Base-by-base conservation (phyloP, 2,888 invertebrate genomes). In the Cephus rjabovi region DNA sequence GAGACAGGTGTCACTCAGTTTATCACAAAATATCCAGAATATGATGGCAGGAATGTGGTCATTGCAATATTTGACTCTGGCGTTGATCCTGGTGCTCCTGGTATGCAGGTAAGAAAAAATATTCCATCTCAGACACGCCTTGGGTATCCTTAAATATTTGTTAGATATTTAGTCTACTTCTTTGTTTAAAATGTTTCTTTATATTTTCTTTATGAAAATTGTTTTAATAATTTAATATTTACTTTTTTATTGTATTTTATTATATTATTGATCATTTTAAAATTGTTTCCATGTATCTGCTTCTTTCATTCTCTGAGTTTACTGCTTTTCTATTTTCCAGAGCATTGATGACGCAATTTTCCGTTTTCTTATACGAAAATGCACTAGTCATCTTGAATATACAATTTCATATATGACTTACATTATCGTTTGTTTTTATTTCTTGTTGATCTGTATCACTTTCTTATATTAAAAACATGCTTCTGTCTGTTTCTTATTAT, bases 61-160 rank as follows among this genome's bases (percentile, higher is more conserved):
- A 98, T 99, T 90, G 99, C 98, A 73, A 97, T 99, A 91, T 96
- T 99, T 86, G 99, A 99, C 93, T 98, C 99, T 4, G 99, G 99
- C 12, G 97, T 99, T 77, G 99, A 99, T 93, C 99, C 99, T 34
- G 97, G 97, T 74, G 98, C 98, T 12, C 95, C 96, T 82, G 99
- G 99, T 81, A 94, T 99, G 86, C 95, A 97, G 95, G 99, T 97
- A 93, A 90, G 89, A 80, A 80, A 68, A 68, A 75, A 40, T 56
- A 56, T 56, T 15, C 23, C 23, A 56, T 23, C 56, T 56, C 56
- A 56, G 56, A 56, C 56, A 56, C 56, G 56, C 56, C 56, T 56
- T 9, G 56, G 0, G 9, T 56, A 56, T 56, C 56, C 23, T 23
- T 56, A 56, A 56, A 23, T 56, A 56, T 56, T 56, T 23, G 9